Percentiles rank a stretch among this genome's conserved stretches.
Evolutionary conservation across 1,140 invertebrate species (phyloP).

Genomic region (Hyles euphorbiae): DNA sequence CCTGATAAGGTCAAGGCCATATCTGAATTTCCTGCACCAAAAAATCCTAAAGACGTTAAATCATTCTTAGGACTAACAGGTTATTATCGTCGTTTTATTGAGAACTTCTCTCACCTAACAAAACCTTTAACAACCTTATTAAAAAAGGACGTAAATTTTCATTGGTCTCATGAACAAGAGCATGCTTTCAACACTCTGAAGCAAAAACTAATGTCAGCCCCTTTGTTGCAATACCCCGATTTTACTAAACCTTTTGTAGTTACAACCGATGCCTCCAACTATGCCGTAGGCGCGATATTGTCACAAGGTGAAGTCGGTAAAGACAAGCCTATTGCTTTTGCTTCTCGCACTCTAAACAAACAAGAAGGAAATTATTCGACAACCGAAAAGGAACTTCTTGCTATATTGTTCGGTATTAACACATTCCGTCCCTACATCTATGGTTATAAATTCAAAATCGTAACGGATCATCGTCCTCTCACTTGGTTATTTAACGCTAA

Average conservation of each 20-base stretch:
- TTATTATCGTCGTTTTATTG: constrained; percentile 46
- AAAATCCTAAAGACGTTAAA: constrained; percentile 51
- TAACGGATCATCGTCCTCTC: constrained; percentile 73
- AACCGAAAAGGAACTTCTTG: too few relatives aligned
- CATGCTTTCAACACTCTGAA: constrained; percentile 59
- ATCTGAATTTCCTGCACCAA: constrained; percentile 44
- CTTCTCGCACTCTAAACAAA: too few relatives aligned
- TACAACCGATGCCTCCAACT: too few relatives aligned
- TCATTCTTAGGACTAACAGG: constrained; percentile 52
- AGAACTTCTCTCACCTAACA: constrained; percentile 33
- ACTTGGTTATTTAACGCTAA: constrained; percentile 69
- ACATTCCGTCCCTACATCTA: too few relatives aligned
- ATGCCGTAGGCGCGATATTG: too few relatives aligned
- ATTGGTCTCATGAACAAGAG: constrained; percentile 32
- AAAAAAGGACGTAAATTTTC: too few relatives aligned
- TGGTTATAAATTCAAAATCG: constrained; percentile 21
- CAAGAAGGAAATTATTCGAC: too few relatives aligned
- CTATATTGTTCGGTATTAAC: too few relatives aligned
- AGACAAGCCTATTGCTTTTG: too few relatives aligned
- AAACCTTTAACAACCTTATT: constrained; percentile 27
- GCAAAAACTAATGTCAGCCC: constrained; percentile 43
- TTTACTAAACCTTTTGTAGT: too few relatives aligned
- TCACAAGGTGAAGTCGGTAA: too few relatives aligned
- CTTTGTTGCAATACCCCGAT: too few relatives aligned
- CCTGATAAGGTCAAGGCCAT: constrained; percentile 12